These are phyloP conservation scores for Diarsia dahlii DNA, from an alignment of 2,888 invertebrate genomes.

Conservation along the genomic window DNA sequence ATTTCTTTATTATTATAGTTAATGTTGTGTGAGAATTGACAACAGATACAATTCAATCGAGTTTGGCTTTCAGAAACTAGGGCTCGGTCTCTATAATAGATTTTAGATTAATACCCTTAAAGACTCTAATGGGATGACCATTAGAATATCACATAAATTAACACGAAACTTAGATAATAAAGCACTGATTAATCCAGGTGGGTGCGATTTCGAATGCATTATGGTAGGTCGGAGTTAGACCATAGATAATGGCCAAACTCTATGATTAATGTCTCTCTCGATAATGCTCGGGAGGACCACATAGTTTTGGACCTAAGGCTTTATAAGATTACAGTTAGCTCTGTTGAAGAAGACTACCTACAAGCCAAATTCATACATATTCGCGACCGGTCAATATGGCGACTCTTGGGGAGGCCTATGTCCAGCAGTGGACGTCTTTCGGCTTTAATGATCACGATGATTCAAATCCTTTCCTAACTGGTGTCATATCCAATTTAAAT, in stretches of 20 bases:
- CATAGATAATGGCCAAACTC: conserved; percentile 47
- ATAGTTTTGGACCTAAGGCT: conserved; percentile 26
- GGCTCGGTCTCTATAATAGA: background rate
- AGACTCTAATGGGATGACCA: background rate
- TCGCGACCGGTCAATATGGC: too few species aligned
- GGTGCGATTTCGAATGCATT: conserved; percentile 64
- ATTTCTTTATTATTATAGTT: too few species aligned
- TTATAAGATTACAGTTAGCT: conserved; percentile 15
- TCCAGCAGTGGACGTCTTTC: too few species aligned
- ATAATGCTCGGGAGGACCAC: conserved; percentile 14
- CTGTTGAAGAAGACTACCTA: conserved; percentile 7
- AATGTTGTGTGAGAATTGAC: too few species aligned
- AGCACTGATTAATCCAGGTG: conserved; percentile 46
- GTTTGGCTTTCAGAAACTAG: background rate
- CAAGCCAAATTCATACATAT: too few species aligned
- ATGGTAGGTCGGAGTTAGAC: conserved; percentile 24
- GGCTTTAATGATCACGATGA: too few species aligned
- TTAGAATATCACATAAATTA: conserved; percentile 29
- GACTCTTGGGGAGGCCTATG: too few species aligned
- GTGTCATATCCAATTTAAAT: too few species aligned
- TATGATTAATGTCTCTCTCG: conserved; percentile 53
- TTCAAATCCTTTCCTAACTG: too few species aligned
- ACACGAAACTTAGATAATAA: conserved; percentile 26
- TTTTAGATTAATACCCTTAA: conserved; percentile 4
- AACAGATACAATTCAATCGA: background rate